Conservation (phyloP, 2,888 invertebrate genomes). For the Hydraecia micacea region DNA sequence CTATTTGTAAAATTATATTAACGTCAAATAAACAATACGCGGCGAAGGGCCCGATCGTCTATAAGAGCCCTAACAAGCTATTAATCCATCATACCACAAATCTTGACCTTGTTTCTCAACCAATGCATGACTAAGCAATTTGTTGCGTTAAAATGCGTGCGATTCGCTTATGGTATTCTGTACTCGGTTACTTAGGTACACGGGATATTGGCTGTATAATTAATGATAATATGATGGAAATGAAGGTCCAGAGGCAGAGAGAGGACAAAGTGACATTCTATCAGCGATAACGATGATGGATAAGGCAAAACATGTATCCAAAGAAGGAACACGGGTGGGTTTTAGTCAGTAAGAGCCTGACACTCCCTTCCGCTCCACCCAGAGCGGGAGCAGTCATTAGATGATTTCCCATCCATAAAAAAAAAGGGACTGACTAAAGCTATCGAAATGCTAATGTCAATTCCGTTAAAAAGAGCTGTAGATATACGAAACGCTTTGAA, state of each 20-base stretch:
- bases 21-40: neutral
- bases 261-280: neutral
- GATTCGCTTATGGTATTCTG: slow-evolving; percentile 69
- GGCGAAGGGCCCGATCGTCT: neutral
- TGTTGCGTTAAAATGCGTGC: slow-evolving; percentile 73
- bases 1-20: no score
- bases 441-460: neutral
- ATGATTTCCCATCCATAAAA: no score
- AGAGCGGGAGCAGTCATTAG: no score
- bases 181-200: neutral
- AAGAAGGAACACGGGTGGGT: no score
- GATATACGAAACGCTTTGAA: neutral
- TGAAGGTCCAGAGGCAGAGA: neutral
- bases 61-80: slow-evolving; percentile 47
- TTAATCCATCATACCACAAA: slow-evolving; percentile 56
- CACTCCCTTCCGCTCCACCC: no score
- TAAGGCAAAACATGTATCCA: neutral
- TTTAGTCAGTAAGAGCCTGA: no score
- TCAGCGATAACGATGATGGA: neutral
- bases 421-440: neutral
- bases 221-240: neutral
- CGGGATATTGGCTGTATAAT: slow-evolving; percentile 9
- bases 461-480: neutral
- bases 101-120: slow-evolving; percentile 75
- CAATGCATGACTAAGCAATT: slow-evolving; percentile 69